Base-by-base conservation (phyloP, 1,140 invertebrate genomes). In the Eriosoma lanigerum region DNA sequence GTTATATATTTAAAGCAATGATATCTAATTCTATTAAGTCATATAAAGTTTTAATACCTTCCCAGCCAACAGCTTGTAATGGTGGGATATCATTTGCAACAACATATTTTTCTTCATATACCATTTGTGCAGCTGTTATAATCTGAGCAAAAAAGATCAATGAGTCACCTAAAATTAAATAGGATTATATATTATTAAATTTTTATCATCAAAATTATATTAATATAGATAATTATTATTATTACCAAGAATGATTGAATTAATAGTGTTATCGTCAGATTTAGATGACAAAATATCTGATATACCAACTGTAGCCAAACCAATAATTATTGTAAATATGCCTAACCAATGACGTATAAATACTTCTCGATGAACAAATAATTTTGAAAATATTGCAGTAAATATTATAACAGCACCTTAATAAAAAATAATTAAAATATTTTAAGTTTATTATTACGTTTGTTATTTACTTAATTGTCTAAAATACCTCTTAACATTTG, bases 101-200 rank as follows among this genome's bases (percentile, higher is more conserved):
- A 0, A 98, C 89, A 87, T 91, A 96, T 87, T 95, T 96, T 86
- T 98, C 96, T 87, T 98, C 96, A 70, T 94, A 91, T 0, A 98
- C 95, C 93, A 98, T 97, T 88, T 98, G 95, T 68, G 90, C 88
- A 1, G 95, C 93, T n/a, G 92, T 92, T 82, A 98, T 90, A 54
- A 98, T 90, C 86, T 87, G 95, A 5, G 96, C 96, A 83, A 93
- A 90, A 60, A 98, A 90, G 83, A 98, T 97, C 3, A 98, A 87
- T 46, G 97, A 85, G 88, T 99, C 96, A 38, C 97, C 96, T 89
- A 82, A 58, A 87, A 84, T 83, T 73, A 66, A 76, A 68, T 50
- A 81, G 3, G 32, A 38, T 4, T 8, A 38, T 3, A 38, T 38
- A 4, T 3, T 38, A 38, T 3, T 38, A 8, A 4, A 4, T 4